These are phyloP conservation scores for Chymomyza costata DNA, from an alignment of 1,140 invertebrate genomes.

Conservation along the genomic window DNA sequence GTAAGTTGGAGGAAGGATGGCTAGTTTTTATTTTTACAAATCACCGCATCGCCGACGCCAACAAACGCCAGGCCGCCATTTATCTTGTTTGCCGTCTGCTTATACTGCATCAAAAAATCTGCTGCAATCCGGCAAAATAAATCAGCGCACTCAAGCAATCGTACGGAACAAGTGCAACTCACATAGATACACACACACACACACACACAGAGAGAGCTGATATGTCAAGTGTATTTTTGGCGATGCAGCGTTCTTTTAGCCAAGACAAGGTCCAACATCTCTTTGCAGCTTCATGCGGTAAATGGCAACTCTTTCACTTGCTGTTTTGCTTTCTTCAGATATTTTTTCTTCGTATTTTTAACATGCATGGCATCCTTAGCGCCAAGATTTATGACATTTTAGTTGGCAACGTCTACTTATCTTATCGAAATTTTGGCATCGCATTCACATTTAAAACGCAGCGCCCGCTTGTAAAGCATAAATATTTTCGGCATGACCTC, in stretches of 20 bases:
- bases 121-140: constrained; percentile 75
- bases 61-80: constrained; percentile 67
- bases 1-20: constrained; percentile 20
- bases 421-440: constrained; percentile 73
- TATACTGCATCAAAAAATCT: constrained; percentile 69
- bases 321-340: constrained; percentile 46
- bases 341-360: constrained; percentile 31
- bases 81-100: constrained; percentile 66
- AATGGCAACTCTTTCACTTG: constrained; percentile 63
- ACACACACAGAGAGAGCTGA: constrained; percentile 17
- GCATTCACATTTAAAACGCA: constrained; percentile 20
- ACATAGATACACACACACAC: constrained; percentile 17
- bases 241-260: constrained; percentile 9
- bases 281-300: constrained; percentile 9
- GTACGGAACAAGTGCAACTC: constrained; percentile 8
- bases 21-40: constrained; percentile 24
- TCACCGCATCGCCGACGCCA: constrained; percentile 42
- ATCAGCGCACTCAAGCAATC: constrained; percentile 56
- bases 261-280: neutral
- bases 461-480: constrained; percentile 34
- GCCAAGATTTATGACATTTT: constrained; percentile 74
- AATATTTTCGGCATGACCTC: constrained; percentile 50
- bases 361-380: constrained; percentile 58
- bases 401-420: constrained; percentile 72
- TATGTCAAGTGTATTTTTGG: constrained; percentile 68